These are phyloP conservation scores for Coregonus suidteri DNA, from an alignment of 2,797 vertebrate genomes.

Conservation along the genomic window DNA sequence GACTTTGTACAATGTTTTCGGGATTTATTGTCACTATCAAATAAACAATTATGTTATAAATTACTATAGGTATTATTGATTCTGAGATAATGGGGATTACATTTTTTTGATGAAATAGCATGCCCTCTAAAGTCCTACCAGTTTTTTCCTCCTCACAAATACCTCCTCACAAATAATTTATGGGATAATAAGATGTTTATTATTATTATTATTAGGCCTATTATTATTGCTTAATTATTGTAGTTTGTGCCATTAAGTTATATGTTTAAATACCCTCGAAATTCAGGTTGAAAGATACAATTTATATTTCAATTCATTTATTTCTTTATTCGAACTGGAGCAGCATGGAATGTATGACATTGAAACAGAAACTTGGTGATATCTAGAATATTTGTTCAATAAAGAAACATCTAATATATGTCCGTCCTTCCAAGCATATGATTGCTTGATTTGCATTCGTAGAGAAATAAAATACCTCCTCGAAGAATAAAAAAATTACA, in stretches of 20 bases:
- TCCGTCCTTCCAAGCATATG: slow-evolving; percentile 81
- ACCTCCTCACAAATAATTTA: neutral
- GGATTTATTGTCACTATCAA: neutral
- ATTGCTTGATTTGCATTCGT: slow-evolving; percentile 78
- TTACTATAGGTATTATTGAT: neutral
- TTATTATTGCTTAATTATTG: slow-evolving; percentile 9
- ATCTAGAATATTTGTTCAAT: slow-evolving; percentile 67
- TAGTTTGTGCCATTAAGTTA: slow-evolving; percentile 27
- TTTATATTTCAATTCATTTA: slow-evolving; percentile 79
- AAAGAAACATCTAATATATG: slow-evolving; percentile 68
- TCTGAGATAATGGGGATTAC: neutral
- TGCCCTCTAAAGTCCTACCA: neutral
- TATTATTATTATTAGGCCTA: slow-evolving; percentile 3
- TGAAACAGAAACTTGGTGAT: slow-evolving; percentile 77
- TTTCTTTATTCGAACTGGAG: slow-evolving; percentile 86
- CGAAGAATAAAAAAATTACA: slow-evolving; percentile 34
- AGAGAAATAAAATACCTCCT: slow-evolving; percentile 68
- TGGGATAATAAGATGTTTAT: neutral
- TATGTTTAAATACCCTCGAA: slow-evolving; percentile 28
- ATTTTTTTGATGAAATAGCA: neutral
- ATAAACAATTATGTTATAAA: neutral
- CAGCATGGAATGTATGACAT: slow-evolving; percentile 95
- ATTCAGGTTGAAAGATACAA: slow-evolving; percentile 64
- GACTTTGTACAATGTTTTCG: slow-evolving; percentile 12
- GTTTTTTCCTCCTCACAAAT: neutral